Evolutionary conservation across 2,113 vertebrate genomes (phyloP).

Genomic region (Cryptomyrus ogoouensis): DNA sequence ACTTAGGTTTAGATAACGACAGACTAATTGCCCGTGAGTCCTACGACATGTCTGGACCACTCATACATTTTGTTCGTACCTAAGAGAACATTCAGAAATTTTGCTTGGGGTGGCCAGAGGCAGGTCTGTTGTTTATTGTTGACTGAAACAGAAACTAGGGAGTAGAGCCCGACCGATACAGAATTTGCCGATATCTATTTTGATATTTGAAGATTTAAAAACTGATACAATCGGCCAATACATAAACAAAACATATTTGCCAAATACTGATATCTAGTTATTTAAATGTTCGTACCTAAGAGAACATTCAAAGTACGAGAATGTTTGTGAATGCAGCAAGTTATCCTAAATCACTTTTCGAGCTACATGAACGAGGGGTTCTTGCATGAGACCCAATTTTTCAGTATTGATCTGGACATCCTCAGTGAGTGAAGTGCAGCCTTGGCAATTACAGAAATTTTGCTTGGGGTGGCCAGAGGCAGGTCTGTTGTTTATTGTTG

Average conservation of each 20-base stretch:
- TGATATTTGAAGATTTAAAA: not conserved
- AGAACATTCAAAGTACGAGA: too few relatives aligned
- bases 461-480: not conserved
- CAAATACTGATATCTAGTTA: too few relatives aligned
- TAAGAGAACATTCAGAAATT: not conserved
- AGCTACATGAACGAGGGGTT: too few relatives aligned
- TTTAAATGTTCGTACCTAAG: too few relatives aligned
- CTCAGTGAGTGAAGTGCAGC: not conserved
- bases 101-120: not conserved
- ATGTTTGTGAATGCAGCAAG: too few relatives aligned
- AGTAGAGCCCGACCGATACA: not conserved
- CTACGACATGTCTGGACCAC: not conserved
- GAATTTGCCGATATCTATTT: not conserved
- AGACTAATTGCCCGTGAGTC: not conserved
- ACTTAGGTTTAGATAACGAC: not conserved
- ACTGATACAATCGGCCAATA: not conserved
- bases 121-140: not conserved
- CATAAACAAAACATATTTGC: not conserved
- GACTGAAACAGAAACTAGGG: not conserved
- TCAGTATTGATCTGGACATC: not conserved
- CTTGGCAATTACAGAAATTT: not conserved
- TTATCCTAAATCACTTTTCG: too few relatives aligned
- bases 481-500: not conserved
- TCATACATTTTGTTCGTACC: not conserved
- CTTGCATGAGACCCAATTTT: not conserved